phyloP scores from a whole-genome alignment of 2,797 vertebrate species.

The Anableps anableps region DNA sequence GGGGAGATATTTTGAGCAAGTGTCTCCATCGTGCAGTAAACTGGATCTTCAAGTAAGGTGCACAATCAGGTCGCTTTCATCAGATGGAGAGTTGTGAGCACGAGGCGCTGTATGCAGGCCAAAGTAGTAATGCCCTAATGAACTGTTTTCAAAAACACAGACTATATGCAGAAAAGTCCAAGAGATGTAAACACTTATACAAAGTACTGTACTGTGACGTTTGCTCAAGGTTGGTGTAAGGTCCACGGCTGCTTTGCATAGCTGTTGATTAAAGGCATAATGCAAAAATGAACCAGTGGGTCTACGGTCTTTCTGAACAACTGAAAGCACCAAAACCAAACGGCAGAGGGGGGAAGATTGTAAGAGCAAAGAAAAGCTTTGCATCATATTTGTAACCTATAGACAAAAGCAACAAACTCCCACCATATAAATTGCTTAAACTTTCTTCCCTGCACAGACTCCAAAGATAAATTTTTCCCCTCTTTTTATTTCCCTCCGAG shows the following conservation, averaged over 20 bases:
- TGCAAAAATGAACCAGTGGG: not conserved
- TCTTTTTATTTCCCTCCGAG: not conserved
- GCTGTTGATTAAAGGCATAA: not conserved
- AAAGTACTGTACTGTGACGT: too few species aligned
- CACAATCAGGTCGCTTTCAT: conserved; percentile 12
- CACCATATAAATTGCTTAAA: not conserved
- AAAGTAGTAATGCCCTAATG: not conserved
- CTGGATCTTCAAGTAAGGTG: not conserved
- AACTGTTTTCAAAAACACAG: too few species aligned
- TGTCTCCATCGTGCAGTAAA: conserved; percentile 4
- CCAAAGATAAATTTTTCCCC: not conserved
- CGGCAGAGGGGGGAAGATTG: not conserved
- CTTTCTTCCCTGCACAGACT: not conserved
- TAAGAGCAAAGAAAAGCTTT: not conserved
- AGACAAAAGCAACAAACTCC: not conserved
- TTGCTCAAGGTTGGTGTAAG: too few species aligned
- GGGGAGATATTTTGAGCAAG: conserved; percentile 11
- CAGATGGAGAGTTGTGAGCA: not conserved
- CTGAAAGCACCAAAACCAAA: not conserved
- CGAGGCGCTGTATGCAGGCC: not conserved
- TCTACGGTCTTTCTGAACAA: not conserved
- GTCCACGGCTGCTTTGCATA: too few species aligned
- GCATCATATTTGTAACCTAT: not conserved
- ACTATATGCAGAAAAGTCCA: too few species aligned
- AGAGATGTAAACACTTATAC: too few species aligned